Conservation (phyloP, 2,888 invertebrate genomes). For the Therioaphis trifolii region DNA sequence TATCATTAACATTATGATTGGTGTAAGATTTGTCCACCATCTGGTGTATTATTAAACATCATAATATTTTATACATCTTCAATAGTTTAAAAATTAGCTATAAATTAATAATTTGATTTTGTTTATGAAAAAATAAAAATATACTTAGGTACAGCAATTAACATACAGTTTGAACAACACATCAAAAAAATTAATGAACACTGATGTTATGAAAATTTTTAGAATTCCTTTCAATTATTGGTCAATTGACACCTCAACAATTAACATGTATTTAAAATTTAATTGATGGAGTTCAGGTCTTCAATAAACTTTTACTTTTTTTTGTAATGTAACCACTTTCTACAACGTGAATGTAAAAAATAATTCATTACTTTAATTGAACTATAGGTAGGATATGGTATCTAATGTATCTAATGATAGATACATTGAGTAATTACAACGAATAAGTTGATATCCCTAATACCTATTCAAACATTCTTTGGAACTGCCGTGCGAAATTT, state of each 20-base stretch:
- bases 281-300: neutral
- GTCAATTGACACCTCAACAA: neutral
- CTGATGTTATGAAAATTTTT: neutral
- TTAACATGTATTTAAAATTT: neutral
- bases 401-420: too few relatives aligned
- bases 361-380: neutral
- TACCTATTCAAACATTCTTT: neutral
- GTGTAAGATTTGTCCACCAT: too few relatives aligned
- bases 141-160: too few relatives aligned
- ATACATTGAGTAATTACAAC: neutral
- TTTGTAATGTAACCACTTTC: constrained; percentile 1
- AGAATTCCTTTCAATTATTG: neutral
- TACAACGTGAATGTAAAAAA: neutral
- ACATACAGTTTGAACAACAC: too few relatives aligned
- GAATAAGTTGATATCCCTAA: neutral
- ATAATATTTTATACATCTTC: too few relatives aligned
- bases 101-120: neutral
- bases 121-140: neutral
- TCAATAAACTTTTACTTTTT: neutral
- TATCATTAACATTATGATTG: too few relatives aligned
- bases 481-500: neutral
- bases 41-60: too few relatives aligned
- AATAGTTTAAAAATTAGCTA: neutral
- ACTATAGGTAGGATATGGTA: too few relatives aligned
- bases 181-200: too few relatives aligned